Conservation (phyloP, 2,888 invertebrate species). For the Tineola bisselliella region DNA sequence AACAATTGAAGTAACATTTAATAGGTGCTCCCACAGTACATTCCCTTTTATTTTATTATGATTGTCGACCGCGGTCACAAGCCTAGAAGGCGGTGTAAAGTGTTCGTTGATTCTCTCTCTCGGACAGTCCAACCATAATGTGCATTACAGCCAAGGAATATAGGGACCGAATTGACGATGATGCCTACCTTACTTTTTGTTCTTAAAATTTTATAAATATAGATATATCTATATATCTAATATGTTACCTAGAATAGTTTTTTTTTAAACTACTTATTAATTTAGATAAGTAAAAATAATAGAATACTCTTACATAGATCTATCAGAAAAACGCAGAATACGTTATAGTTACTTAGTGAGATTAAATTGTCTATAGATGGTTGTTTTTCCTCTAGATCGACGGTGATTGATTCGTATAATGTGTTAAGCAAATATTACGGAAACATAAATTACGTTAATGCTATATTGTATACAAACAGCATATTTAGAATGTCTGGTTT, state of each 20-base stretch:
- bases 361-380: no score
- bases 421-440: no score
- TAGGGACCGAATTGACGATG: not conserved
- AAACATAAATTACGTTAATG: no score
- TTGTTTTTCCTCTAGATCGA: no score
- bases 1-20: conserved; percentile 12
- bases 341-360: no score
- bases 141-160: not conserved
- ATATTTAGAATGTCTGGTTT: not conserved
- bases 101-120: conserved; percentile 8
- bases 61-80: not conserved
- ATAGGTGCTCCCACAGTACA: conserved; percentile 7
- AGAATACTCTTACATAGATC: no score
- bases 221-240: not conserved
- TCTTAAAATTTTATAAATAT: not conserved
- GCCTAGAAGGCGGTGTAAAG: conserved; percentile 1
- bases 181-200: not conserved
- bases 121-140: not conserved
- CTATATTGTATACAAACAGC: no score
- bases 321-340: no score
- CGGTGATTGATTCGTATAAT: no score
- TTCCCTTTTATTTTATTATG: conserved; percentile 15
- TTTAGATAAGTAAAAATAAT: no score
- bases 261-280: no score
- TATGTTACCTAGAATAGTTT: no score